Evolutionary conservation across 2,888 invertebrate genomes (phyloP).

Genomic region (Nymphalis c-album): DNA sequence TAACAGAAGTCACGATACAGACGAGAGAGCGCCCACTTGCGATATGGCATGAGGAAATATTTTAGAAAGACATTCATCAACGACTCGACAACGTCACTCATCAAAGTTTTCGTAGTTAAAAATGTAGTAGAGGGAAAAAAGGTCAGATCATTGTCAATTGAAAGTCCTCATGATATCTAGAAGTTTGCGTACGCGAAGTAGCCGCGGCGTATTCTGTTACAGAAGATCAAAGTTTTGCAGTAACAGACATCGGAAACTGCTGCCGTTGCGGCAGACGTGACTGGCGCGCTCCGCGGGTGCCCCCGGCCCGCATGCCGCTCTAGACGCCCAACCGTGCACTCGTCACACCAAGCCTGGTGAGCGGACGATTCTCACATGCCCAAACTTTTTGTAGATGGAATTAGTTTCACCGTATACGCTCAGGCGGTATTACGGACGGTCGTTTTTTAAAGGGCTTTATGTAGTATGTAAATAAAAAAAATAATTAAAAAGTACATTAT

Average conservation of each 20-base stretch:
- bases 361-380: constrained; percentile 1
- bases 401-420: no score
- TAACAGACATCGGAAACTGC: constrained; percentile 98
- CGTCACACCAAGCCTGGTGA: constrained; percentile 38
- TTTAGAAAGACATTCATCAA: background rate
- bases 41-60: background rate
- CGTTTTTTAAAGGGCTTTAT: no score
- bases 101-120: constrained; percentile 6
- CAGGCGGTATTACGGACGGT: no score
- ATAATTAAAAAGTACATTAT: no score
- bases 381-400: no score
- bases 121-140: background rate
- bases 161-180: constrained; percentile 16
- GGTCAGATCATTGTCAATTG: background rate
- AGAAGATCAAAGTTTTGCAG: constrained; percentile 98
- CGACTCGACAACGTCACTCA: background rate
- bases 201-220: constrained; percentile 55
- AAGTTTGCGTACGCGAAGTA: constrained; percentile 32
- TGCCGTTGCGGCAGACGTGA: constrained; percentile 98
- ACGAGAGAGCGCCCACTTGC: background rate
- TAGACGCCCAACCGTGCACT: constrained; percentile 37
- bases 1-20: background rate
- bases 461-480: no score
- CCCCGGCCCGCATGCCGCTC: constrained; percentile 52
- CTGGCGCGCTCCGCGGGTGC: constrained; percentile 82